Base-by-base conservation (phyloP, 1,140 invertebrate genomes). In the Myzus persicae region DNA sequence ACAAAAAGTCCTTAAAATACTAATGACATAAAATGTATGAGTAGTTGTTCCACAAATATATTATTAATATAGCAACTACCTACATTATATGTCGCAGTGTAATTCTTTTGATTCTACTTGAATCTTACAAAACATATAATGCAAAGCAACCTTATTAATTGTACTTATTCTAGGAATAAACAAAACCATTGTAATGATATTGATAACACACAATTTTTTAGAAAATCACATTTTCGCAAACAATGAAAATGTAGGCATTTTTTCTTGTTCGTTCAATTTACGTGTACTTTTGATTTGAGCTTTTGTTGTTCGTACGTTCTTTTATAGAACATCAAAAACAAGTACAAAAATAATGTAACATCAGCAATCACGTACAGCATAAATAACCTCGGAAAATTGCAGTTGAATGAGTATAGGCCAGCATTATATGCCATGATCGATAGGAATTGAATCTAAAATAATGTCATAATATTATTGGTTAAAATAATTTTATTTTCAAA, bases 381-480 rank as follows among this genome's bases (percentile, higher is more conserved):
- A 85, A 93, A 93, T n/a, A 93, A 40, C 7, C n/a, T 93, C 8
- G 91, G 91, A 31, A 84, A 51, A 38, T 31, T 84, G 46, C 91
- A 93, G 36, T 85, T 84, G 20, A 93, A 93, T 2, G 36, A 8
- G 38, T 93, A 93, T 0, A 93, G 26, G 26, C 76, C 22, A 5
- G 48, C 9, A 51, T 93, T 51, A 48, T 85, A 93, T 11, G 38
- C 46, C 76, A 93, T 84, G 8, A 93, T 84, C 5, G 36, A 5
- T 76, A 90, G 8, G 51, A 93, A 93, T 93, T 93, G 87, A 44
- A 88, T 67, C 87, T 88, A 22, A 51, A 93, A 90, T 76, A n/a
- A 67, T 14, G 14, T n/a, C 22, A 81, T 54, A 44, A 67, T 42
- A 42, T 59, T 42, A 88, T 67, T 18, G 51, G 1, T 90, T 31